phyloP scores from a whole-genome alignment of 2,113 vertebrate genomes.

The Lonchura striata region DNA sequence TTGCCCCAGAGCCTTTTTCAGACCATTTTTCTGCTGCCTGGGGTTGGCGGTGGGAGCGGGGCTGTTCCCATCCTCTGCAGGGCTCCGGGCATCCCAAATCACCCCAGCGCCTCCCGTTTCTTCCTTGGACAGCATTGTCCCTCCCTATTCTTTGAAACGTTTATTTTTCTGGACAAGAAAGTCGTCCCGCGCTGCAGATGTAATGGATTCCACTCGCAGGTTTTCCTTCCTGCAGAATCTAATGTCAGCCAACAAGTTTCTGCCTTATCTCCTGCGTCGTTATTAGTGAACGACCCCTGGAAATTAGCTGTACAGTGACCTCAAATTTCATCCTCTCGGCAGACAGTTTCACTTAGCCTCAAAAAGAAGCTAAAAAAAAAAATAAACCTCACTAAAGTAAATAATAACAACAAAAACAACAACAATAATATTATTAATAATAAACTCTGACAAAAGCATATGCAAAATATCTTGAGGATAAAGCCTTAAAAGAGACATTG shows the following conservation, averaged over 20 bases:
- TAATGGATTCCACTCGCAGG: background rate
- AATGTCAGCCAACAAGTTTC: slow-evolving; percentile 22
- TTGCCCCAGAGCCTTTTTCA: background rate
- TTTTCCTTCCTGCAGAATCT: background rate
- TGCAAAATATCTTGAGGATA: background rate
- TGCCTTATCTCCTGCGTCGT: background rate
- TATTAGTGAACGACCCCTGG: slow-evolving; percentile 20
- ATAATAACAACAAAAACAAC: too few relatives aligned
- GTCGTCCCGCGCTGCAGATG: background rate
- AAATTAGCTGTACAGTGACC: background rate
- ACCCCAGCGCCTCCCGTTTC: background rate
- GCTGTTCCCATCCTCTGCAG: background rate
- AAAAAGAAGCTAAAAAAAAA: too few relatives aligned
- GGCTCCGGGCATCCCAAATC: background rate
- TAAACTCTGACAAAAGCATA: background rate
- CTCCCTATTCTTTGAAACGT: background rate
- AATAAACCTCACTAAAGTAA: too few relatives aligned
- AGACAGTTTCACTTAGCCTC: background rate
- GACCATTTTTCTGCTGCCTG: background rate
- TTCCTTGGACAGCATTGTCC: background rate
- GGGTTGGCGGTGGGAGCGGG: background rate
- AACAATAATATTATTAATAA: background rate
- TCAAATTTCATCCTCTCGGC: background rate
- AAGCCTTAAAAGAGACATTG: background rate
- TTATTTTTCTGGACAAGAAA: background rate